A percentile compares a stretch with the other conserved stretches of the same genome.
Conservation (phyloP, 23 tunicate genomes). For the Diplosoma virens region DNA sequence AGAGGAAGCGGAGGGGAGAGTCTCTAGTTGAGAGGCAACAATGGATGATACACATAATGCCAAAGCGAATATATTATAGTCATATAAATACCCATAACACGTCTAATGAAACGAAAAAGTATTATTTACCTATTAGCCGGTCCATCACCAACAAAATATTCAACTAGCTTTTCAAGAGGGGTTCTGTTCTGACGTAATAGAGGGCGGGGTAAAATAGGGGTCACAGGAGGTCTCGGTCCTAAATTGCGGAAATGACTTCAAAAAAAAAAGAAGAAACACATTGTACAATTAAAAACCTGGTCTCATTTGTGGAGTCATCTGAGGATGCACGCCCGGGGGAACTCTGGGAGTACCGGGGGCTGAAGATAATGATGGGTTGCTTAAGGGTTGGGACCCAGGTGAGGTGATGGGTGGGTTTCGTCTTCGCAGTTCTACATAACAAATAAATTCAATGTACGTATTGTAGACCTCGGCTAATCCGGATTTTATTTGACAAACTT, state of each 20-base stretch:
- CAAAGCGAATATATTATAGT: no score
- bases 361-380: neutral
- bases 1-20: no score
- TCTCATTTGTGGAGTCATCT: neutral
- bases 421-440: constrained; percentile 5
- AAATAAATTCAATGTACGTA: neutral
- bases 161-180: constrained; percentile 68
- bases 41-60: no score
- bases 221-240: constrained; percentile 12
- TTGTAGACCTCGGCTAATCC: neutral
- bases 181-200: constrained; percentile 58
- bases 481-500: no score
- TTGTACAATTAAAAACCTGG: neutral
- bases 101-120: no score
- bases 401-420: neutral
- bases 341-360: neutral
- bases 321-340: neutral
- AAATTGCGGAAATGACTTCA: no score
- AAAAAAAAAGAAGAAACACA: no score
- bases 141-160: constrained; percentile 91
- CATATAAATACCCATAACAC: no score
- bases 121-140: constrained; percentile 58
- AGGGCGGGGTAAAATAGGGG: constrained; percentile 74
- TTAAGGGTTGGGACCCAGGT: neutral
- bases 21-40: no score